phyloP scores from a whole-genome alignment of 2,888 invertebrate genomes.

The Oxyteleia sp. region DNA sequence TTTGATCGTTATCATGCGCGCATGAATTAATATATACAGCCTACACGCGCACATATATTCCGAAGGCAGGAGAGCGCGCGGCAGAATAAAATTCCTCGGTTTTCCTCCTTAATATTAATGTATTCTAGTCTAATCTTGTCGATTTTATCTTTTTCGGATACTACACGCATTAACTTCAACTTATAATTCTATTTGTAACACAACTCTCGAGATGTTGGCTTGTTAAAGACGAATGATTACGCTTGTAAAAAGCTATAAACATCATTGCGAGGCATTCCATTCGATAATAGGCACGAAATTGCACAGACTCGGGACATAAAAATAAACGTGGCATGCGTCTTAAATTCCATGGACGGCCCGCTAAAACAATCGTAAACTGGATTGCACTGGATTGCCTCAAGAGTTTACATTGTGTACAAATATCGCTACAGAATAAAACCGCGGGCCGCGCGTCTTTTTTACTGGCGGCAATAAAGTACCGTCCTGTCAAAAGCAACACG shows the following conservation, averaged over 20 bases:
- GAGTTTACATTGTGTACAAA: conserved; percentile 58
- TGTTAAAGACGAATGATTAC: conserved; percentile 75
- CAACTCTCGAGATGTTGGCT: conserved; percentile 59
- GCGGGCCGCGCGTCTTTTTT: conserved; percentile 22
- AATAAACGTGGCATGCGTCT: conserved; percentile 63
- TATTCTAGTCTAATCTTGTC: conserved; percentile 74
- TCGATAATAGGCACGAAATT: conserved; percentile 67
- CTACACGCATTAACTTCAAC: conserved; percentile 74
- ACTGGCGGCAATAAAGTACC: conserved; percentile 31
- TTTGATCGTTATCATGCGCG: conserved; percentile 63
- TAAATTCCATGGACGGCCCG: conserved; percentile 57
- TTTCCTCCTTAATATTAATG: conserved; percentile 73
- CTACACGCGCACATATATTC: conserved; percentile 61
- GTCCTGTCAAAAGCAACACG: conserved; percentile 17
- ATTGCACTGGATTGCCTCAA: conserved; percentile 60
- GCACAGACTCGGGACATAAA: conserved; percentile 60
- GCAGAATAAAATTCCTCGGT: conserved; percentile 63
- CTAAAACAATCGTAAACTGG: conserved; percentile 69
- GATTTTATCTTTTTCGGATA: conserved; percentile 74
- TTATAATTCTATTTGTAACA: conserved; percentile 74
- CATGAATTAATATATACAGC: conserved; percentile 65
- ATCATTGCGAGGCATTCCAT: conserved; percentile 65
- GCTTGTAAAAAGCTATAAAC: conserved; percentile 74
- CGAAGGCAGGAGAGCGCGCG: conserved; percentile 11
- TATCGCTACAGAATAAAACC: conserved; percentile 35